A percentile compares a stretch with the other conserved stretches of the same genome.
Conservation (phyloP, 1,140 invertebrate genomes). For the Oncopodura yosiiana region DNA sequence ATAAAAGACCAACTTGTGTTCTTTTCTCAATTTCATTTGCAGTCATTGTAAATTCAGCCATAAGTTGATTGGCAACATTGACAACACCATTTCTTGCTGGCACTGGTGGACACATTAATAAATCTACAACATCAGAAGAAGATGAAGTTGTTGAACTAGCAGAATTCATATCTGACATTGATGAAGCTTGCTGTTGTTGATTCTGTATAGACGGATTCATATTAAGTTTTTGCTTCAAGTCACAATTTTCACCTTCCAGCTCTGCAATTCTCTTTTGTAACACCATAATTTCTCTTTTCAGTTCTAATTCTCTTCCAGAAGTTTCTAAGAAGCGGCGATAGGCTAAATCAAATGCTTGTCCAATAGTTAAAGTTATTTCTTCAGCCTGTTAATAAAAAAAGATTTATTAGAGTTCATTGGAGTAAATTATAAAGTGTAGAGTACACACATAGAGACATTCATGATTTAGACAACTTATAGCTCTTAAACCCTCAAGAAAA, state of each 20-base stretch:
- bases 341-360: conserved; percentile 94
- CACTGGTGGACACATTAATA: conserved; percentile 44
- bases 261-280: conserved; percentile 62
- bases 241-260: conserved; percentile 59
- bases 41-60: conserved; percentile 32
- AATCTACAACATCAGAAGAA: conserved; percentile 10
- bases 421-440: too few species aligned
- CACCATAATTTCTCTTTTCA: conserved; percentile 57
- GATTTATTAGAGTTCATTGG: too few species aligned
- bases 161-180: conserved; percentile 39
- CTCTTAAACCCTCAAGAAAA: too few species aligned
- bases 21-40: conserved; percentile 34
- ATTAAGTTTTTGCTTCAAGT: conserved; percentile 53
- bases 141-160: conserved; percentile 7
- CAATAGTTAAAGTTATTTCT: conserved; percentile 92
- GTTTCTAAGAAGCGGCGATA: conserved; percentile 72
- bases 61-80: conserved; percentile 38
- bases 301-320: conserved; percentile 61
- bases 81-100: conserved; percentile 51
- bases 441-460: too few species aligned
- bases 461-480: too few species aligned
- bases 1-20: conserved; percentile 61
- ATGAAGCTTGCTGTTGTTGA: conserved; percentile 3
- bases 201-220: conserved; percentile 36
- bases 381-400: conserved; percentile 54